A percentile compares a stretch with the other conserved stretches of the same genome.
Evolutionary conservation across 2,113 vertebrate species (phyloP).

Genomic region (Hassar affinis): DNA sequence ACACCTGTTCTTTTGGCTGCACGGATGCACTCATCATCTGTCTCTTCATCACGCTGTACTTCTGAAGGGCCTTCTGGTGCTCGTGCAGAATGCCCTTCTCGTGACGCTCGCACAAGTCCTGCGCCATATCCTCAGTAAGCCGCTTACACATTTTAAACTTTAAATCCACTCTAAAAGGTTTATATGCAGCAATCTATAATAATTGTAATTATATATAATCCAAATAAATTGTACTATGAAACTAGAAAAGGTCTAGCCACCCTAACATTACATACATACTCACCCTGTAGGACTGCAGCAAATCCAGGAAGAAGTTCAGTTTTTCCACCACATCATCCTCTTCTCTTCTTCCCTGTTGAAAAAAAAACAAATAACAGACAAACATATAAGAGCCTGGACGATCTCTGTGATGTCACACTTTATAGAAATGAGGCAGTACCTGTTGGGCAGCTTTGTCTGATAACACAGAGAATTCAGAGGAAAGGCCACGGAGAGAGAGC

Average conservation of each 20-base stretch:
- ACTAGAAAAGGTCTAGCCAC: neutral
- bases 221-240: neutral
- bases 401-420: neutral
- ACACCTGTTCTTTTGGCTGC: constrained; percentile 85
- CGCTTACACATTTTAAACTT: neutral
- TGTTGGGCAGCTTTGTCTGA: constrained; percentile 93
- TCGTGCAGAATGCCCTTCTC: constrained; percentile 93
- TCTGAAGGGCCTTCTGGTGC: constrained; percentile 92
- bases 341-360: constrained; percentile 87
- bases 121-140: neutral
- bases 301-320: constrained; percentile 91
- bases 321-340: constrained; percentile 97
- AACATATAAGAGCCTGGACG: neutral
- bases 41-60: constrained; percentile 90
- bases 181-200: neutral
- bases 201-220: neutral
- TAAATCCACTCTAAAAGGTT: neutral
- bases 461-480: constrained; percentile 87
- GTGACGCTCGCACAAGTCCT: constrained; percentile 95
- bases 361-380: constrained; percentile 42
- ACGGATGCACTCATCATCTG: constrained; percentile 87
- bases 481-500: constrained; percentile 87
- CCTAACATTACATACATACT: constrained; percentile 54
- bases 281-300: constrained; percentile 95
- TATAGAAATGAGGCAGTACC: constrained; percentile 67